phyloP scores from a whole-genome alignment of 2,797 vertebrate species.

The Pyrocephalus nanus region DNA sequence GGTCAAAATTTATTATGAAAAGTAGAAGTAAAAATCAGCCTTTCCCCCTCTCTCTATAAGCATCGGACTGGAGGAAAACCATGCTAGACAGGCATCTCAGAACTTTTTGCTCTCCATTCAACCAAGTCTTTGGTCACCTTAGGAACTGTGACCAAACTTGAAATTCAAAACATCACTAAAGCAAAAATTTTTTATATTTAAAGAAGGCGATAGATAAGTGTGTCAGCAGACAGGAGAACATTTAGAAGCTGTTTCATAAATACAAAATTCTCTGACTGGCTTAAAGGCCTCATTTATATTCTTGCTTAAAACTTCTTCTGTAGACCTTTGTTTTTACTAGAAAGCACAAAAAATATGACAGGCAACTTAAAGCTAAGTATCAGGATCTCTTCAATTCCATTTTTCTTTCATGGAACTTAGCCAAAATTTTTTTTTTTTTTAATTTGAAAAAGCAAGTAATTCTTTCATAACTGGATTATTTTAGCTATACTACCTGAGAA shows the following conservation, averaged over 20 bases:
- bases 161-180: not conserved
- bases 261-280: not conserved
- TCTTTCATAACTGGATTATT: slow-evolving; percentile 12
- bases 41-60: not conserved
- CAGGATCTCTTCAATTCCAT: not conserved
- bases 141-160: not conserved
- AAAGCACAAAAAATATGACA: not conserved
- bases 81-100: not conserved
- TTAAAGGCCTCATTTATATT: not conserved
- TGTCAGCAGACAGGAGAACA: not conserved
- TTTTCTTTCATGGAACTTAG: not conserved
- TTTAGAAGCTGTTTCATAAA: not conserved
- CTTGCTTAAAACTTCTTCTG: not conserved
- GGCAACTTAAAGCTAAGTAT: not conserved
- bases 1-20: not conserved
- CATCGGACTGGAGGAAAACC: not conserved
- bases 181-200: not conserved
- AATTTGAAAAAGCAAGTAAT: not conserved
- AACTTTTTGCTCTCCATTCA: not conserved
- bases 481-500: not conserved
- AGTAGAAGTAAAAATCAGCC: not conserved
- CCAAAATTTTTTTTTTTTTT: not conserved
- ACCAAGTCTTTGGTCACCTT: not conserved
- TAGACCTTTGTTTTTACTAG: not conserved
- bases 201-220: not conserved